phyloP scores from a whole-genome alignment of 2,113 vertebrate genomes.

The Muntiacus muntjak region DNA sequence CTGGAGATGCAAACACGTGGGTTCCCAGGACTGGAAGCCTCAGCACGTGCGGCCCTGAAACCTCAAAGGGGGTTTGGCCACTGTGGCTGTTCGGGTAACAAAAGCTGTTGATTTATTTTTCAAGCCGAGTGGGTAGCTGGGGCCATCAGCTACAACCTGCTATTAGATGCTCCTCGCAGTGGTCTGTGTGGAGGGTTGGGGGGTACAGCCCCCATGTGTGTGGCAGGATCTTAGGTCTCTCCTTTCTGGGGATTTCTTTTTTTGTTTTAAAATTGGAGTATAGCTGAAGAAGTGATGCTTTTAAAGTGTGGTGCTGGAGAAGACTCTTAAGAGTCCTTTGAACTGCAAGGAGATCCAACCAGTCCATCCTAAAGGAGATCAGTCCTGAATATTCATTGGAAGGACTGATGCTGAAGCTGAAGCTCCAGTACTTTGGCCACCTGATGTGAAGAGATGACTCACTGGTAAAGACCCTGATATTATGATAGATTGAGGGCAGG shows the following conservation, averaged over 20 bases:
- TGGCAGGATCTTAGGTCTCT: neutral
- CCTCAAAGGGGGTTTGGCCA: constrained; percentile 11
- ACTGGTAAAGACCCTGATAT: neutral
- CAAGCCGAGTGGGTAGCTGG: neutral
- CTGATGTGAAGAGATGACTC: neutral
- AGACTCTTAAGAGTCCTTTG: neutral
- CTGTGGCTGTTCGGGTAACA: constrained; percentile 20
- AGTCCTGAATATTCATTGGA: neutral
- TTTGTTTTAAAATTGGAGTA: neutral
- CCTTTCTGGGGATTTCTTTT: neutral
- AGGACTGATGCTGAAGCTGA: neutral
- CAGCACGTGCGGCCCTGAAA: neutral
- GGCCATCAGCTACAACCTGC: neutral
- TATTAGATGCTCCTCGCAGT: neutral
- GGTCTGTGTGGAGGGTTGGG: neutral
- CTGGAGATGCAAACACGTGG: neutral
- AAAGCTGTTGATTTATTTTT: neutral
- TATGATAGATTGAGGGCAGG: neutral
- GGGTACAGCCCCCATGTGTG: neutral
- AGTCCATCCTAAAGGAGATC: neutral
- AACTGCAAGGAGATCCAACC: neutral
- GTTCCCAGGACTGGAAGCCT: neutral
- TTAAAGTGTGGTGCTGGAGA: neutral
- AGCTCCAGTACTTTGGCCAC: neutral
- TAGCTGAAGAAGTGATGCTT: neutral